Evolutionary conservation across 2,888 invertebrate genomes (phyloP).

Genomic region (Meiosimyza platycephala): DNA sequence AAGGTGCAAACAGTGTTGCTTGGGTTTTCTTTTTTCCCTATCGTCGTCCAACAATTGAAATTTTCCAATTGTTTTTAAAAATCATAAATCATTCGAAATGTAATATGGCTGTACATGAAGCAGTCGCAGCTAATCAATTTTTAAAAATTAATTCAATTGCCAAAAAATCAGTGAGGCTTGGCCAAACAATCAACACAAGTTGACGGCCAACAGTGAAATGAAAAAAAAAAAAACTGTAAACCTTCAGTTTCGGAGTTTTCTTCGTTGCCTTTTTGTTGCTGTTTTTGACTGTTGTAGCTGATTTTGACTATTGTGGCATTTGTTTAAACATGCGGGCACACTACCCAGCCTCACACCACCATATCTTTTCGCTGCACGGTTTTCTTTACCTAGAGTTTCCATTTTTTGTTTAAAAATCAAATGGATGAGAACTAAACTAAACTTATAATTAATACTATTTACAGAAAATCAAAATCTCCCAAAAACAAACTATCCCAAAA

Average conservation of each 20-base stretch:
- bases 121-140: constrained; percentile 62
- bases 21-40: background rate
- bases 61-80: constrained; percentile 25
- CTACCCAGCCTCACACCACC: background rate
- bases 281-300: constrained; percentile 13
- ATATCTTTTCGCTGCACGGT: background rate
- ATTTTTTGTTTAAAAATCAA: no score
- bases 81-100: constrained; percentile 28
- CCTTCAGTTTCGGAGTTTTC: background rate
- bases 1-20: background rate
- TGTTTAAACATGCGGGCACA: constrained; percentile 51
- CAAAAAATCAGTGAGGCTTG: constrained; percentile 64
- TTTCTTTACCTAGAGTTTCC: no score
- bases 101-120: background rate
- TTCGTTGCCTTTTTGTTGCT: constrained; percentile 3
- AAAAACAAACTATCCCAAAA: no score
- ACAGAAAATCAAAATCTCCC: no score
- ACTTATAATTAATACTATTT: no score
- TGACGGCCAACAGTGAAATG: background rate
- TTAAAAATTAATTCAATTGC: constrained; percentile 67
- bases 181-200: constrained; percentile 37
- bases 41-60: constrained; percentile 14
- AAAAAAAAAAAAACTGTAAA: background rate
- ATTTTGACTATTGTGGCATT: constrained; percentile 49
- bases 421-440: no score